These are phyloP conservation scores for Hydrozoanthus gracilis DNA, from an alignment of 92 coral and sea anemone genomes.

Conservation along the genomic window DNA sequence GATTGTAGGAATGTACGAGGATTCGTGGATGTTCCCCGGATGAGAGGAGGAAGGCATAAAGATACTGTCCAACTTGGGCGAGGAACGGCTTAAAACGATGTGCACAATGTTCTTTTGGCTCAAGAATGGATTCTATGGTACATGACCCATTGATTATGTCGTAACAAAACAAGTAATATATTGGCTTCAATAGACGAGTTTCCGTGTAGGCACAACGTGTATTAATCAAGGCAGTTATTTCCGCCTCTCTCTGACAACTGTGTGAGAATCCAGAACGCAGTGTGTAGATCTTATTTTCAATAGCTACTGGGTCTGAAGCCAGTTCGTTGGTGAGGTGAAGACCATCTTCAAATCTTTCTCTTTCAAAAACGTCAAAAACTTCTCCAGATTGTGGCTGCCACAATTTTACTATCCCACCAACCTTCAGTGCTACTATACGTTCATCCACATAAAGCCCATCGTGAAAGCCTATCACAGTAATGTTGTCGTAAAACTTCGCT, in stretches of 20 bases:
- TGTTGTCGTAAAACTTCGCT: slow-evolving; percentile 6
- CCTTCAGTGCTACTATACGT: neutral
- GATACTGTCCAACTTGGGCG: neutral
- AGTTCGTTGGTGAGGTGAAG: neutral
- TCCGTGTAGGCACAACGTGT: neutral
- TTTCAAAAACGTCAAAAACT: neutral
- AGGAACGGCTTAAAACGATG: neutral
- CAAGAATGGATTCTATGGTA: slow-evolving; percentile 3
- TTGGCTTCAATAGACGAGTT: neutral
- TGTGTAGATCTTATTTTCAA: slow-evolving; percentile 13
- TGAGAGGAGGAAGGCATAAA: neutral
- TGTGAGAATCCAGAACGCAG: neutral
- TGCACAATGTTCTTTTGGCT: neutral
- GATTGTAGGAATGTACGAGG: slow-evolving; percentile 3
- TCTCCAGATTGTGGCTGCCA: slow-evolving; percentile 21
- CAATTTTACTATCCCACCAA: neutral
- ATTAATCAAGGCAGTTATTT: neutral
- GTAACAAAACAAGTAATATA: slow-evolving; percentile 10
- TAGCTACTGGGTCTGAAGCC: neutral
- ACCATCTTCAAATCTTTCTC: neutral
- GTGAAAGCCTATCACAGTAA: slow-evolving; percentile 9
- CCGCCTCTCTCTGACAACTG: neutral
- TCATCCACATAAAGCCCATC: neutral
- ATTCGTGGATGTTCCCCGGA: neutral
- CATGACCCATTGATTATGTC: slow-evolving; percentile 5